Evolutionary conservation across 2,113 vertebrate species (phyloP).

Genomic region (Anhinga rufa): DNA sequence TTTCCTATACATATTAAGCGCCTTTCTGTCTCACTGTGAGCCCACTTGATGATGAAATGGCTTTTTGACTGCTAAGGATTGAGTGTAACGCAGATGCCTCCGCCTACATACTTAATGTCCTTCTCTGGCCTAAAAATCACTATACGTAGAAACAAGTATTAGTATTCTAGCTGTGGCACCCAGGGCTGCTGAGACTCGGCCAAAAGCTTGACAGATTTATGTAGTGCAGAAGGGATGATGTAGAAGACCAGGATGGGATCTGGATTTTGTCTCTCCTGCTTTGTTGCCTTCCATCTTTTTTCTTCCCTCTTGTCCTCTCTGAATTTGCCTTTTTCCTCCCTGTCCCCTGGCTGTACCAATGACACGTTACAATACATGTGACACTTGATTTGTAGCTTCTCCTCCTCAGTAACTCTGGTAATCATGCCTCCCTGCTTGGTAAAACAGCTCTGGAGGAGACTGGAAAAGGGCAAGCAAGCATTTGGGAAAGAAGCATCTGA

Average conservation of each 20-base stretch:
- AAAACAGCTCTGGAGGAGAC: neutral
- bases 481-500: neutral
- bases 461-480: neutral
- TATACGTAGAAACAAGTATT: neutral
- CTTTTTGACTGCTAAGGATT: neutral
- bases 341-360: neutral
- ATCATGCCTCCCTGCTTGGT: neutral
- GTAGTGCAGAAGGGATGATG: neutral
- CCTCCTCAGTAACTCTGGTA: neutral
- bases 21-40: neutral
- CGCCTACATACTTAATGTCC: neutral
- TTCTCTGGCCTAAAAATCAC: neutral
- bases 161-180: neutral
- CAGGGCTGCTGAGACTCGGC: neutral
- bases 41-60: neutral
- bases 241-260: neutral
- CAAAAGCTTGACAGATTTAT: conserved; percentile 46
- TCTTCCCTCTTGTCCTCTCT: neutral
- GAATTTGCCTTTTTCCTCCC: conserved; percentile 11
- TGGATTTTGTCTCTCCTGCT: conserved; percentile 25
- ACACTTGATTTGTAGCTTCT: conserved; percentile 15
- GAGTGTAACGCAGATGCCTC: neutral
- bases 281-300: neutral
- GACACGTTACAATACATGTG: neutral
- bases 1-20: conserved; percentile 15